A percentile compares a stretch with the other conserved stretches of the same genome.
phyloP scores from a whole-genome alignment of 1,140 invertebrate genomes.

The Cephus cinctus region DNA sequence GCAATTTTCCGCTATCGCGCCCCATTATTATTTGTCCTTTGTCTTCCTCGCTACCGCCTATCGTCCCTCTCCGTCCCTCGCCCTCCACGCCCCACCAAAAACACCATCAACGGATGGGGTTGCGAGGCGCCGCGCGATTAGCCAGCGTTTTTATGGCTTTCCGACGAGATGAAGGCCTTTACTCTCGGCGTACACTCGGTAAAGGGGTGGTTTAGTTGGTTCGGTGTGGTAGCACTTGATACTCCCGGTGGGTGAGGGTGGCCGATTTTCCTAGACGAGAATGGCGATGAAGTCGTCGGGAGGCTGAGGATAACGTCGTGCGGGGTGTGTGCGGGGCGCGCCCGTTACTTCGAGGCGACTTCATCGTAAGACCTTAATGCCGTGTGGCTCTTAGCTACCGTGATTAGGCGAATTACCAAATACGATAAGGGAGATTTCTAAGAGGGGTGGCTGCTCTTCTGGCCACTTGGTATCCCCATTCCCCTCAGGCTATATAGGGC shows the following conservation, averaged over 20 bases:
- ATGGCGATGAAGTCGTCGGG: too few species aligned
- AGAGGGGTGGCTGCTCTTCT: too few species aligned
- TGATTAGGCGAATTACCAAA: constrained; percentile 24
- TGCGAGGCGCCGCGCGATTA: neutral
- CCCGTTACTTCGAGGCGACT: constrained; percentile 16
- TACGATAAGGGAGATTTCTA: constrained; percentile 24
- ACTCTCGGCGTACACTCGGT: too few species aligned
- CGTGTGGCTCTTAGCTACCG: constrained; percentile 15
- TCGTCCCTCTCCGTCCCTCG: neutral
- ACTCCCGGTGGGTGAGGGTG: too few species aligned
- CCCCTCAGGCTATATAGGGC: too few species aligned
- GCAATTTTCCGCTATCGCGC: constrained; percentile 6
- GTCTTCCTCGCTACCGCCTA: neutral
- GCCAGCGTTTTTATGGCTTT: neutral
- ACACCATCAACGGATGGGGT: neutral
- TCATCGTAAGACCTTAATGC: constrained; percentile 19
- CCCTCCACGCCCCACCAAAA: neutral
- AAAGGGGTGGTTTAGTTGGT: too few species aligned
- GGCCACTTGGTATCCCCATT: too few species aligned
- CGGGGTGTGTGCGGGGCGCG: too few species aligned
- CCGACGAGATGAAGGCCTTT: too few species aligned
- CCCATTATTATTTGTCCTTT: constrained; percentile 5
- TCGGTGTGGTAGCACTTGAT: too few species aligned
- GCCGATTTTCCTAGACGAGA: too few species aligned
- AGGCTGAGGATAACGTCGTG: too few species aligned